Evolutionary conservation across 2,113 vertebrate species (phyloP).

Genomic region (Meles meles): DNA sequence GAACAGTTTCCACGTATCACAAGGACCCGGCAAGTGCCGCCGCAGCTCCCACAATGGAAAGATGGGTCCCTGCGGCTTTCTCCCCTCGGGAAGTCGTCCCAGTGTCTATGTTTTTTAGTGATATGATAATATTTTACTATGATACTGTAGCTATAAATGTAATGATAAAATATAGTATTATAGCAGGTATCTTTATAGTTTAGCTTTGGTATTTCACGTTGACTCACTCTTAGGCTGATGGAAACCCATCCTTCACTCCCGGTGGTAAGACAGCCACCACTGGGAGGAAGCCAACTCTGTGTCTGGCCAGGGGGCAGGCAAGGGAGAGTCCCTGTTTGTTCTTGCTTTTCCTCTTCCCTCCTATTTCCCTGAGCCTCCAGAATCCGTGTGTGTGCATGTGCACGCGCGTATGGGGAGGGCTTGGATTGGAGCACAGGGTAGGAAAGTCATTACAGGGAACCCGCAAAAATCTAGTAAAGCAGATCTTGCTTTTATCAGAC

Average conservation of each 20-base stretch:
- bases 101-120: neutral
- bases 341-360: neutral
- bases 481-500: neutral
- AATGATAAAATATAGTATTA: constrained; percentile 4
- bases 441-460: neutral
- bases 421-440: neutral
- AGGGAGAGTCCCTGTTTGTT: constrained; percentile 35
- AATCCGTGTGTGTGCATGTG: fast-evolving
- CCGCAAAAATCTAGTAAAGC: fast-evolving
- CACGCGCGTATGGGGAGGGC: fast-evolving
- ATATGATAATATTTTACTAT: neutral
- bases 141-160: neutral
- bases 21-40: neutral
- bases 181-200: constrained; percentile 45
- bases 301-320: constrained; percentile 58
- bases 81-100: neutral
- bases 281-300: constrained; percentile 73
- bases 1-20: neutral
- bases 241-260: constrained; percentile 47
- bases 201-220: constrained; percentile 43
- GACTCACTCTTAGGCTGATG: neutral
- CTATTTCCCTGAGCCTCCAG: neutral
- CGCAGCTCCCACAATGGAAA: too few species aligned
- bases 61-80: fast-evolving
- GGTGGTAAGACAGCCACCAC: constrained; percentile 48